Percentiles rank a stretch among this genome's conserved stretches.
Evolutionary conservation across 2,797 vertebrate species (phyloP).

Genomic region (Pseudochromis fuscus): DNA sequence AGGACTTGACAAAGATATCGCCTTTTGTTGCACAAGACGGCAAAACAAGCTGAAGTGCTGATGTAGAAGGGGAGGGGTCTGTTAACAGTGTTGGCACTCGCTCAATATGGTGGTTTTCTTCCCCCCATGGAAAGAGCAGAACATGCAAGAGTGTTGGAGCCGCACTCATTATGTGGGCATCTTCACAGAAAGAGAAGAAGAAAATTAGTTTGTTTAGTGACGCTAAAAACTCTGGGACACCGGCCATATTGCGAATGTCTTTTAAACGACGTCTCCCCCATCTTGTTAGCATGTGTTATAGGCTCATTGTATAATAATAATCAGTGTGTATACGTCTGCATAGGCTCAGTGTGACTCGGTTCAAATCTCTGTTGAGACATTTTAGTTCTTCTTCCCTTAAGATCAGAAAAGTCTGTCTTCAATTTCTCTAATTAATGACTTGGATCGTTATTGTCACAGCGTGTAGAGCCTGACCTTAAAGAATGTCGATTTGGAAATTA

Average conservation of each 20-base stretch:
- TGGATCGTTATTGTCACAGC: conserved; percentile 18
- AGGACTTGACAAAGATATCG: neutral
- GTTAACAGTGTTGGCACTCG: conserved; percentile 10
- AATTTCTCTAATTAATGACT: conserved; percentile 21
- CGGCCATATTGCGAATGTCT: conserved; percentile 57
- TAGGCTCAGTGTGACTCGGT: conserved; percentile 6
- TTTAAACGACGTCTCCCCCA: conserved; percentile 41
- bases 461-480: neutral
- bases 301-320: conserved; percentile 23
- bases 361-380: conserved; percentile 22
- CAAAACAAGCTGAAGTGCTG: neutral
- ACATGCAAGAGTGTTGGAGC: conserved; percentile 47
- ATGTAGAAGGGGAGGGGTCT: conserved; percentile 22
- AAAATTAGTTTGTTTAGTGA: conserved; percentile 47
- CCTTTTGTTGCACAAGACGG: conserved; percentile 4
- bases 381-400: conserved; percentile 40
- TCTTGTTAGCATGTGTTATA: conserved; percentile 68
- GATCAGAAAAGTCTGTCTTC: conserved; percentile 22
- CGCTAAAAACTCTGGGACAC: conserved; percentile 38
- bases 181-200: conserved; percentile 44
- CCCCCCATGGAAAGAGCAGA: neutral
- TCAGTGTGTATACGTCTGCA: conserved; percentile 7
- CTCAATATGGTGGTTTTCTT: conserved; percentile 33
- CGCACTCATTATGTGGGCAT: conserved; percentile 62
- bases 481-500: neutral